Evolutionary conservation across 2,113 vertebrate species (phyloP).

Genomic region (Myrmecobius fasciatus): DNA sequence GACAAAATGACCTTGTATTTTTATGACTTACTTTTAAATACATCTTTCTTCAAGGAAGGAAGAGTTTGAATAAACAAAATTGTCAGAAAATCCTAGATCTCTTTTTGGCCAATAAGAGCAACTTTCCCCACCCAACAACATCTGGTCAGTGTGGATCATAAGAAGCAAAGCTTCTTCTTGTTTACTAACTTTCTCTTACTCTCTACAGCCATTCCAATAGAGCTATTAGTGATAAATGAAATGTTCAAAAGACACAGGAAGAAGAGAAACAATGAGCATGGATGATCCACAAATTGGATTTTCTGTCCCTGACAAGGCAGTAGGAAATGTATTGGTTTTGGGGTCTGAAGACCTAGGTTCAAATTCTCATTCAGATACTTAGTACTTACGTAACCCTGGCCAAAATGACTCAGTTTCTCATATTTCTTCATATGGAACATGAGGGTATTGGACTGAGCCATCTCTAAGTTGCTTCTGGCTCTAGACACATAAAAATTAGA

Average conservation of each 20-base stretch:
- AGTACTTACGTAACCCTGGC: background rate
- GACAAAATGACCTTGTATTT: background rate
- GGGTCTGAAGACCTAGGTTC: background rate
- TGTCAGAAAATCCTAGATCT: slow-evolving; percentile 13
- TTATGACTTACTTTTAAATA: background rate
- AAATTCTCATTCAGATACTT: too few relatives aligned
- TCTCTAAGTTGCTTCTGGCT: background rate
- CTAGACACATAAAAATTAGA: background rate
- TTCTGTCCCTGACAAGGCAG: background rate
- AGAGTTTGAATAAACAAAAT: background rate
- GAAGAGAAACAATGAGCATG: background rate
- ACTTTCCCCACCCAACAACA: slow-evolving; percentile 3
- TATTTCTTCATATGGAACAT: background rate
- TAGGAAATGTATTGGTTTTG: background rate
- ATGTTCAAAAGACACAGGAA: slow-evolving; percentile 9
- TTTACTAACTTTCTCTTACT: background rate
- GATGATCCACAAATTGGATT: slow-evolving; percentile 9
- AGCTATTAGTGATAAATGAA: slow-evolving; percentile 9
- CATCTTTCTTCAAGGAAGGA: background rate
- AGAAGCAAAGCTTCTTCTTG: slow-evolving; percentile 29
- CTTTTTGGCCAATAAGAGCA: slow-evolving; percentile 38
- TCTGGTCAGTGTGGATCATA: slow-evolving; percentile 30
- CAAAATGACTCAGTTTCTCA: background rate
- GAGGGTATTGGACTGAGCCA: background rate
- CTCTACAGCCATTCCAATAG: background rate